Evolutionary conservation across 92 coral and sea anemone genomes (phyloP).

Genomic region (Paragorgia papillata): DNA sequence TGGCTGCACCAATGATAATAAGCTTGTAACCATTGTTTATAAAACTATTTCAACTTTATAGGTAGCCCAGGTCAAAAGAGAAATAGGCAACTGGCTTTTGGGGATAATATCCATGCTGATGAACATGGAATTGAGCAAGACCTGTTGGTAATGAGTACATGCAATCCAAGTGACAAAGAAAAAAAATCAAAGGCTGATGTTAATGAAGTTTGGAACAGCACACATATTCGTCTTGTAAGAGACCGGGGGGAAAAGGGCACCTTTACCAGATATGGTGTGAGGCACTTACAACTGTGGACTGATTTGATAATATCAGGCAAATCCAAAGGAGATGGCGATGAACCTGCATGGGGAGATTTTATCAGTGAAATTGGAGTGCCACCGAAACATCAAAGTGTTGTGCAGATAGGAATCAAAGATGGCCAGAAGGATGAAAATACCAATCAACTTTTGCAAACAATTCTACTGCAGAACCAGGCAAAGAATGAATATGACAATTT

Average conservation of each 20-base stretch:
- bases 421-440: slow-evolving; percentile 31
- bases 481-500: slow-evolving; percentile 26
- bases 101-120: not conserved
- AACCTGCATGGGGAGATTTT: slow-evolving; percentile 47
- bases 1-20: not conserved
- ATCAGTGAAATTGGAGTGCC: slow-evolving; percentile 17
- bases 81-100: slow-evolving; percentile 7
- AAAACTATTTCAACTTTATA: slow-evolving; percentile 1
- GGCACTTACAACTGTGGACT: slow-evolving; percentile 61
- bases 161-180: slow-evolving; percentile 10
- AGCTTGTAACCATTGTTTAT: not conserved
- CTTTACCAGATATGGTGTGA: slow-evolving; percentile 40
- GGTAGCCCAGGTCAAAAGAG: not conserved
- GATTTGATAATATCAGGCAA: slow-evolving; percentile 38
- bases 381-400: slow-evolving; percentile 29
- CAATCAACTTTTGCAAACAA: slow-evolving; percentile 31
- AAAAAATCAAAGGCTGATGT: slow-evolving; percentile 22
- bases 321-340: slow-evolving; percentile 43
- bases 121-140: slow-evolving; percentile 32
- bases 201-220: slow-evolving; percentile 53
- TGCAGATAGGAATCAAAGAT: slow-evolving; percentile 29
- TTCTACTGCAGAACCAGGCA: slow-evolving; percentile 33
- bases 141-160: slow-evolving; percentile 34
- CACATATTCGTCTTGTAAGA: slow-evolving; percentile 43
- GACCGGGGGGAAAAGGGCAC: slow-evolving; percentile 56